Percentiles rank a stretch among this genome's conserved stretches.
Evolutionary conservation across 2,113 vertebrate genomes (phyloP).

Genomic region (Alethe castanea): DNA sequence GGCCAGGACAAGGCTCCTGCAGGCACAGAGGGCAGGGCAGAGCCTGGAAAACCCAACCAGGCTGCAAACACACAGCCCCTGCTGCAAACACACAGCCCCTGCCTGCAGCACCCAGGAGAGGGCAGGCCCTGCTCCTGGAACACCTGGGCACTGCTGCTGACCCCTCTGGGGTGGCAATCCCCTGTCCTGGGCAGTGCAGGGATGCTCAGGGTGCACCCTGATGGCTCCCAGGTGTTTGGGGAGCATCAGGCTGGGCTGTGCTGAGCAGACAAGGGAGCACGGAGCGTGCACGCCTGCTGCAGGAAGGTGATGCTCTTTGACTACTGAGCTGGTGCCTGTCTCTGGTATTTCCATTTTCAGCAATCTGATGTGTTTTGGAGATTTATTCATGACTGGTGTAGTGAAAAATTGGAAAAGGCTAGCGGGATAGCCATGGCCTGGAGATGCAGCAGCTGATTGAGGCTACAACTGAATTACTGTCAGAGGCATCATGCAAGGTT

Average conservation of each 20-base stretch:
- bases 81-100: not conserved
- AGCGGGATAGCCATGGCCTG: slow-evolving; percentile 20
- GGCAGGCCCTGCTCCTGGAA: not conserved
- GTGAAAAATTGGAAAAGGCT: slow-evolving; percentile 74
- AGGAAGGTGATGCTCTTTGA: slow-evolving; percentile 44
- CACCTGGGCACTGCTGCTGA: not conserved
- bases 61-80: not conserved
- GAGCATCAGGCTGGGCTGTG: not conserved
- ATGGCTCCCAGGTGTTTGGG: not conserved
- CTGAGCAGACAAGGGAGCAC: not conserved
- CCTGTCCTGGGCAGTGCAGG: not conserved
- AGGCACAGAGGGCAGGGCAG: too few relatives aligned
- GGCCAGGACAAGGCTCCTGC: not conserved
- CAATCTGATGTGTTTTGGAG: slow-evolving; percentile 67
- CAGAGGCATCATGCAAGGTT: slow-evolving; percentile 48
- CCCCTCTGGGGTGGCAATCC: not conserved
- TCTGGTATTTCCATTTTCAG: slow-evolving; percentile 61
- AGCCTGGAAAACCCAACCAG: not conserved
- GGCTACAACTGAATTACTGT: slow-evolving; percentile 49
- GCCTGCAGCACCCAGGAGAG: not conserved
- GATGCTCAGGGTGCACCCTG: not conserved
- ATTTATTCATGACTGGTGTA: slow-evolving; percentile 72
- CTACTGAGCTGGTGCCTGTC: slow-evolving; percentile 36
- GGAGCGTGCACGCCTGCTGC: not conserved
- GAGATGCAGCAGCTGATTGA: slow-evolving; percentile 58